Base-by-base conservation (phyloP, 2,113 vertebrate genomes). In the Drymodes brunneopygia region DNA sequence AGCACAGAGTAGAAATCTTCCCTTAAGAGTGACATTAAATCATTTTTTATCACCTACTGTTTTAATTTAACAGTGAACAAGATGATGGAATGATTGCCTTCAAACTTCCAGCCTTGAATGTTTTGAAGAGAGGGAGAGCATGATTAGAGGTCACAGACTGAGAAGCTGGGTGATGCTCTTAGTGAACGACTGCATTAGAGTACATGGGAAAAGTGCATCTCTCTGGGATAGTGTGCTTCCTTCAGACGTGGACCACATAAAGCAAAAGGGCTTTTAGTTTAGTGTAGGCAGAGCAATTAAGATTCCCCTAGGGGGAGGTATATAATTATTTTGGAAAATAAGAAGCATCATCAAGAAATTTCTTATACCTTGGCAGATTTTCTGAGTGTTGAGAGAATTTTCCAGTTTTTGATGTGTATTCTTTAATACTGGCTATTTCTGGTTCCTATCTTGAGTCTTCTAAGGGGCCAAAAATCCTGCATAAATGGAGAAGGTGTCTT, bases 31-130 rank as follows among this genome's bases (percentile, higher is more conserved):
- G 71, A 57, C 84, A 86, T 95, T 78, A 90, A 97, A 96, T 94
- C 9, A 33, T 92, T 93, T 86, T 96, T 87, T 85, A 61, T 95
- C 61, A 73, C 74, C 75, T 94, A 40, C 28, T 90, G 78, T 36
- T 97, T 94, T 95, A 83, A 93, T 92, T 93, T 88, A 86, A 53
- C 53, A 67, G 25, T 90, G 72, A 90, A 72, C 14, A 66, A 61
- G 50, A 23, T 64, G 51, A 47, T 54, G 66, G 38, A 57, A 38
- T 90, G 23, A 33, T 86, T 94, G 62, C 65, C 77, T 90, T 94
- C 80, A 56, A 27, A 65, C 65, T 87, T 87, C n/a, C 67, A 91
- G 35, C 72, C 84, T 86, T 36, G 79, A 94, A 35, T 91, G 77
- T 67, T 97, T 92, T 78, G 28, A 85, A 40, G 60, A 83, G 79